A percentile compares a stretch with the other conserved stretches of the same genome.
Evolutionary conservation across 1,140 invertebrate genomes (phyloP).

Genomic region (Zophobas morio): DNA sequence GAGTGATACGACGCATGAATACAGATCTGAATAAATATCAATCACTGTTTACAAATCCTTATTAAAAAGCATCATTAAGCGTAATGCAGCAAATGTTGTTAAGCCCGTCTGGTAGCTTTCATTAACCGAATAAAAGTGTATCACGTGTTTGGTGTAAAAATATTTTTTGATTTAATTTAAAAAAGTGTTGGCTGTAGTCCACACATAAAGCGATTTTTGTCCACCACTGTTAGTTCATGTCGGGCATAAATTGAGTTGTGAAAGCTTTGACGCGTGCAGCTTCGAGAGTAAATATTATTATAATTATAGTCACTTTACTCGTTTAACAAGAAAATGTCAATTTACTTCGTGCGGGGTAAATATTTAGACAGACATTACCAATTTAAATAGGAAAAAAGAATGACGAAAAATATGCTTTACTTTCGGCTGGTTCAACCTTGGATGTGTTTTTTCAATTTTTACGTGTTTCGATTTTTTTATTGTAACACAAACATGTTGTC

Average conservation of each 20-base stretch:
- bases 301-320: conserved; percentile 36
- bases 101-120: background rate
- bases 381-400: conserved; percentile 6
- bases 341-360: conserved; percentile 21
- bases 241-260: conserved; percentile 13
- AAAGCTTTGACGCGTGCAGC: conserved; percentile 9
- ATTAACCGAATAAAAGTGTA: too few relatives aligned
- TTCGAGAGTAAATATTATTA: conserved; percentile 27
- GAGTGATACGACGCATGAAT: conserved; percentile 5
- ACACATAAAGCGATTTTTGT: too few relatives aligned
- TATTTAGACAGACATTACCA: conserved; percentile 26
- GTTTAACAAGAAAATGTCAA: conserved; percentile 39
- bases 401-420: background rate
- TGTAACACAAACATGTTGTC: too few relatives aligned
- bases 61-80: conserved; percentile 25
- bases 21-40: conserved; percentile 13
- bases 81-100: conserved; percentile 1
- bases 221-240: background rate
- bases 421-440: background rate
- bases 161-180: too few relatives aligned
- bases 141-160: too few relatives aligned
- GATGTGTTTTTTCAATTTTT: too few relatives aligned
- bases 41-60: conserved; percentile 29
- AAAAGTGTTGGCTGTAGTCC: too few relatives aligned
- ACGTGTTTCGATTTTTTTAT: too few relatives aligned